phyloP scores from a whole-genome alignment of 1,140 invertebrate species.

The Drosophila kepulauana region DNA sequence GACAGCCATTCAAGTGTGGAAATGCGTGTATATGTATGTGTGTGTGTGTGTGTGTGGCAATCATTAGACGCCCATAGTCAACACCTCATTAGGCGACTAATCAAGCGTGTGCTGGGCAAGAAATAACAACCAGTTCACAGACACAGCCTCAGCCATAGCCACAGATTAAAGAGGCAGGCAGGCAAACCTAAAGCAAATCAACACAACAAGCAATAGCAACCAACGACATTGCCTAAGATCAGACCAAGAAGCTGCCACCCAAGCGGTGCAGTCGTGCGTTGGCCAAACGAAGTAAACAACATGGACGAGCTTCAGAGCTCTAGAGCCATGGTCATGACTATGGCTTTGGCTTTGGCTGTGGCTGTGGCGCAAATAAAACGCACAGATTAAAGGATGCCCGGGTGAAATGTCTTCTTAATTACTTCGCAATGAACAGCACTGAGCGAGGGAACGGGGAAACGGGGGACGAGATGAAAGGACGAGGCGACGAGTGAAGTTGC shows the following conservation, averaged over 20 bases:
- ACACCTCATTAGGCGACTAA: conserved; percentile 84
- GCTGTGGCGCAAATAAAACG: conserved; percentile 78
- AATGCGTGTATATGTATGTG: conserved; percentile 6
- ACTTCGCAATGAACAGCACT: conserved; percentile 80
- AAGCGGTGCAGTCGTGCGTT: conserved; percentile 51
- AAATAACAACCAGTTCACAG: conserved; percentile 74
- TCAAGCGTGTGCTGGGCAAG: conserved; percentile 74
- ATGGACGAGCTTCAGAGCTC: not conserved
- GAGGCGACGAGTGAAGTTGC: conserved; percentile 13
- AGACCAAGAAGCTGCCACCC: conserved; percentile 17
- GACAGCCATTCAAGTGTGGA: conserved; percentile 38
- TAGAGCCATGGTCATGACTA: conserved; percentile 4
- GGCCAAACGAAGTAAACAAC: conserved; percentile 47
- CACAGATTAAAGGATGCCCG: conserved; percentile 84
- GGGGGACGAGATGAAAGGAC: not conserved
- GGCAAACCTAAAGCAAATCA: conserved; percentile 64
- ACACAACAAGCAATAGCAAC: conserved; percentile 36
- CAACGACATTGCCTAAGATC: conserved; percentile 20
- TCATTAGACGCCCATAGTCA: conserved; percentile 78
- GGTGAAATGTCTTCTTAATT: conserved; percentile 84
- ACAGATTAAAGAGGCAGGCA: conserved; percentile 27
- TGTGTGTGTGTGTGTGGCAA: conserved; percentile 50
- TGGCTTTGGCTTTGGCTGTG: conserved; percentile 1
- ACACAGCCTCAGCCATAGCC: conserved; percentile 49
- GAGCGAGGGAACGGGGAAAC: conserved; percentile 16